Base-by-base conservation (phyloP, 1,140 invertebrate species). In the Sycophila sp. region DNA sequence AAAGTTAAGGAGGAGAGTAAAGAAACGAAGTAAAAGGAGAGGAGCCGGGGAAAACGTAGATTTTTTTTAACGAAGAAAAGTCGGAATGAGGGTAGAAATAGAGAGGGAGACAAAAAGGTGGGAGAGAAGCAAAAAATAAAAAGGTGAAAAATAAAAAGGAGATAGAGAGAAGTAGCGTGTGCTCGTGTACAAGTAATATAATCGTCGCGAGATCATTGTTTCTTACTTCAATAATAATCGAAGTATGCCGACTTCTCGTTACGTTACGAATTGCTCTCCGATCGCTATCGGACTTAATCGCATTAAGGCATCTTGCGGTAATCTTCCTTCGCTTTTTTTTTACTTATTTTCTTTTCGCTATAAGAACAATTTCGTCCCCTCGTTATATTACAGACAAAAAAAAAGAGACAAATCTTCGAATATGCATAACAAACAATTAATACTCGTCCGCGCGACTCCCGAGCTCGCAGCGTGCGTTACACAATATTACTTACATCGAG, bases 171-270 rank as follows among this genome's bases (percentile, higher is more conserved):
- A 40, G 34, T 40, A 13, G 49, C 10, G 26, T 64, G 38, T 56
- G 26, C 28, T 32, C 47, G 49, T 62, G 47, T 62, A 63, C 49
- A 70, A 70, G n/a, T 22, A 47, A 3, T 70, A 10, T 47, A 63
- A 47, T 70, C 40, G 26, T 64, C 58, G 71, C 64, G 64, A 73
- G 58, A 73, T 73, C 69, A 71, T 71, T 71, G 30, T 71, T 47
- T 58, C 26, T 56, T 70, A 47, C 24, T 36, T 56, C 36, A 45
- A 10, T 51, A 22, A 2, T 58, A 36, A 68, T 56, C 42, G 40
- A 36, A 45, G 55, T 53, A 0, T 59, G 15, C 49, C 36, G 49
- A 40, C 28, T 42, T n/a, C 10, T 58, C 24, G 15, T 59, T 47
- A n/a, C 53, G 34, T n/a, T 32, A 51, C 32, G 8, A 19, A 32